Evolutionary conservation across 2,113 vertebrate genomes (phyloP), one percentile per base, ranked within the genome.

Genomic region (Siniperca chuatsi): DNA sequence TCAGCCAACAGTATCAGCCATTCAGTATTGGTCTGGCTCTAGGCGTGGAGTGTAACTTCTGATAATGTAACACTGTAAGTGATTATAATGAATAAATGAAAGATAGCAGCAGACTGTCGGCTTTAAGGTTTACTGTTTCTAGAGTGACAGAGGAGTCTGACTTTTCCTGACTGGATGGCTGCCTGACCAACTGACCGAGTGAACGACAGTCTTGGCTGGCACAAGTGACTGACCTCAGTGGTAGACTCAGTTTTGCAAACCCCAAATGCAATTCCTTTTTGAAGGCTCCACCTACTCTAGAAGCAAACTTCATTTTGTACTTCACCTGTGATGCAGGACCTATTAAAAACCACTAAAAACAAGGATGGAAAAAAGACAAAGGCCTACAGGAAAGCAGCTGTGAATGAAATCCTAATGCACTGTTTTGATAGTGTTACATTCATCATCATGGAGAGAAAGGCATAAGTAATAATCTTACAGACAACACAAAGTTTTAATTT

Each of bases 191-290:
- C 62, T 74, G 70, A 79, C 69, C 16, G 3, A 79, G 25, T 83
- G 29, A 73, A 20, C 2, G 5, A 25, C 29, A 54, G 72, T 35
- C 50, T 46, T 2, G n/a, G 13, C 23, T 42, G 55, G 11, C 54
- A 33, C 35, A 52, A 52, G 35, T 15, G 16, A 40, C 33, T 18
- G 55, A 80, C 46, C 23, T 74, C 18, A 76, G 50, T 44, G 18
- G 60, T 58, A 58, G 62, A 78, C 21, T 65, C 40, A 77, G 80
- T 40, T 81, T 85, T 81, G 87, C 83, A 89, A 89, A 88, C 62
- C 54, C 85, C n/a, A 6, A 29, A 92, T 91, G 91, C 83, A 92
- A 88, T 91, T 85, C 13, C 55, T 71, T 75, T 62, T n/a, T 48
- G 78, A 72, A 13, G 44, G 57, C 40, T 73, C 48, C 55, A 75